Evolutionary conservation across 1,140 invertebrate species (phyloP).

Genomic region (Pogonognathellus flavescens): DNA sequence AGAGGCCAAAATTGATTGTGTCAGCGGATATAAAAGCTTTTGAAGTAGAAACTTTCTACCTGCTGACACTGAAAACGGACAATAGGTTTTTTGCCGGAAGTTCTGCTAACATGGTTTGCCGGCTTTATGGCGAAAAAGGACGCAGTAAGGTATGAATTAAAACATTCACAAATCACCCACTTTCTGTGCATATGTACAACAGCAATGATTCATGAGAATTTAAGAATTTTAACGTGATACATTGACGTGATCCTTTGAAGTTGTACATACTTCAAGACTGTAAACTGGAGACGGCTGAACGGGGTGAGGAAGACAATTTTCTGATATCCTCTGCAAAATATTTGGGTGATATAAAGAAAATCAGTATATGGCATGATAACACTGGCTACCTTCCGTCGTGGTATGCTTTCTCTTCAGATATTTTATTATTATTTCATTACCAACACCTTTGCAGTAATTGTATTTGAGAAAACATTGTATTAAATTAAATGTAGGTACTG

Average conservation of each 20-base stretch:
- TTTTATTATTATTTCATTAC: neutral
- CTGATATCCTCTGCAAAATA: conserved; percentile 50
- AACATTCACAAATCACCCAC: neutral
- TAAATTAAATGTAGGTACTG: conserved; percentile 23
- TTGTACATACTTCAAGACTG: conserved; percentile 35
- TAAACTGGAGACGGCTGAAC: neutral
- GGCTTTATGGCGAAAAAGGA: conserved; percentile 42
- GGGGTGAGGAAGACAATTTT: conserved; percentile 49
- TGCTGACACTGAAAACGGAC: conserved; percentile 54
- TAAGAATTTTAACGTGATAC: too few species aligned
- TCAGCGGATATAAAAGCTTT: neutral
- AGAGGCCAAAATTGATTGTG: neutral
- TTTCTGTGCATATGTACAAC: too few species aligned
- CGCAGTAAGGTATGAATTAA: conserved; percentile 7
- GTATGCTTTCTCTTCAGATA: conserved; percentile 1
- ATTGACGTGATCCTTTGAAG: neutral
- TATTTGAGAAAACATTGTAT: too few species aligned
- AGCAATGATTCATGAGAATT: too few species aligned
- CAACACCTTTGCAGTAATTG: too few species aligned
- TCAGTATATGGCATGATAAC: conserved; percentile 59
- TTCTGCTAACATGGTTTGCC: conserved; percentile 19
- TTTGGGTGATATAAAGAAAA: conserved; percentile 55
- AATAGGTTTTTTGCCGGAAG: conserved; percentile 20
- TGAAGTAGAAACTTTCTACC: conserved; percentile 34
- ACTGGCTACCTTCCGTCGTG: conserved; percentile 51